A percentile compares a stretch with the other conserved stretches of the same genome.
These are phyloP conservation scores for Tetragonula carbonaria DNA, from an alignment of 2,888 invertebrate genomes.

Conservation along the genomic window DNA sequence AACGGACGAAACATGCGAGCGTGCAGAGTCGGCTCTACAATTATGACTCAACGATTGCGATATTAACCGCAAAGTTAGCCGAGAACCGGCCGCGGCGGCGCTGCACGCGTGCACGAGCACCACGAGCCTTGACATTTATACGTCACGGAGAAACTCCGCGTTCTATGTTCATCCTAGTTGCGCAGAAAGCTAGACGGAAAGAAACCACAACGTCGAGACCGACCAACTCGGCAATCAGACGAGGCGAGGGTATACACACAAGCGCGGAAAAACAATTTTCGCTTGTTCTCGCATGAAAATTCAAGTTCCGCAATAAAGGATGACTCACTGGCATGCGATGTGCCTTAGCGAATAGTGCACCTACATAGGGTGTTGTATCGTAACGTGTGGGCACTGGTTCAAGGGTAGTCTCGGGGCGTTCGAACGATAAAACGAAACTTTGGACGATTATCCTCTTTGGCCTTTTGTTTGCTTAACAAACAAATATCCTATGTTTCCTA, in stretches of 20 bases:
- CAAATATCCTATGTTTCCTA: not conserved
- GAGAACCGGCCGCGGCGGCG: constrained; percentile 37
- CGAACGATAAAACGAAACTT: not conserved
- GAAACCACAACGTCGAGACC: not conserved
- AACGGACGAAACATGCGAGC: constrained; percentile 7
- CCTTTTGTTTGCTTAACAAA: no score
- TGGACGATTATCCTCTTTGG: no score
- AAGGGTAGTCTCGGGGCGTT: not conserved
- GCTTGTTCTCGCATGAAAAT: constrained; percentile 46
- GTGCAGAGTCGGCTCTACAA: constrained; percentile 25
- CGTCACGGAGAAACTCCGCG: constrained; percentile 51
- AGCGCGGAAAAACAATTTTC: constrained; percentile 44
- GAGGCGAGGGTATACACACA: not conserved
- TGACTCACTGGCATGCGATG: constrained; percentile 52
- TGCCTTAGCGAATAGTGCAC: constrained; percentile 23
- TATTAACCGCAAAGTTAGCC: constrained; percentile 53
- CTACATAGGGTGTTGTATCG: constrained; percentile 36
- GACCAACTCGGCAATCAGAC: not conserved
- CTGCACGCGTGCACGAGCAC: constrained; percentile 46
- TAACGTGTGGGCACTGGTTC: constrained; percentile 4
- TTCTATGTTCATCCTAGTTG: constrained; percentile 33
- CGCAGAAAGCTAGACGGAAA: constrained; percentile 1
- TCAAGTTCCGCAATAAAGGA: constrained; percentile 53
- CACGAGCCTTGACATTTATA: constrained; percentile 60
- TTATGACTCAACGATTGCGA: constrained; percentile 61